Base-by-base conservation (phyloP, 2,797 vertebrate genomes). In the Oophaga sylvatica region DNA sequence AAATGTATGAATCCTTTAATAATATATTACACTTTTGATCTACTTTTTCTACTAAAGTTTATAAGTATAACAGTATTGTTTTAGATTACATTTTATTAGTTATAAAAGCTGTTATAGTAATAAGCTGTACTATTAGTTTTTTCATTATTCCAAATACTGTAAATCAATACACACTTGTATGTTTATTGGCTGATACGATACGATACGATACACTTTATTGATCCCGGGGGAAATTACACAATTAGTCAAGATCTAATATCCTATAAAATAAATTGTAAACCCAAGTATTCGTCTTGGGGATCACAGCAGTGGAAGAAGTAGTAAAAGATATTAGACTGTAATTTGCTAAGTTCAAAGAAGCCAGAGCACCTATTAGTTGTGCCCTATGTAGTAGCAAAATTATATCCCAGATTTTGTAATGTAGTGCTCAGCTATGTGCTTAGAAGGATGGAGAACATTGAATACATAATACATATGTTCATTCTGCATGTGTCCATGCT, bases 1-100 rank as follows among this genome's bases (percentile, higher is more conserved):
- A 76, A 53, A 84, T 84, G 48, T 53, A 84, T 84, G 9, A 77
- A 35, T n/a, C 17, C 1, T 84, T 84, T 84, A 84, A 84, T 84
- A 84, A 84, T 84, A 77, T 53, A 84, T 84, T 48, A 73, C 9
- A 60, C 20, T 84, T 84, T 45, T 41, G 19, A 62, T 62, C 73
- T 84, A 62, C 71, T 76, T 75, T 84, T 41, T 75, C 11, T 67
- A 59, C 15, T 26, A 80, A 79, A 67, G 63, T 79, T 86, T 53
- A 62, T 26, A 84, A 29, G 31, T 22, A 77, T 26, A 41, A 77
- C 41, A 56, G 48, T 56, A 56, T 57, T 82, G 81, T 81, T n/a
- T 62, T 67, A 59, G 41, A 73, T 59, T 83, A 84, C 26, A 48
- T 60, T 48, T 45, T 60, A 62, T 75, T 70, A 11, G 26, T 26